Evolutionary conservation across 2,888 invertebrate species (phyloP), one percentile per base, ranked within the genome.

Genomic region (Dorcus parallelipipedus): DNA sequence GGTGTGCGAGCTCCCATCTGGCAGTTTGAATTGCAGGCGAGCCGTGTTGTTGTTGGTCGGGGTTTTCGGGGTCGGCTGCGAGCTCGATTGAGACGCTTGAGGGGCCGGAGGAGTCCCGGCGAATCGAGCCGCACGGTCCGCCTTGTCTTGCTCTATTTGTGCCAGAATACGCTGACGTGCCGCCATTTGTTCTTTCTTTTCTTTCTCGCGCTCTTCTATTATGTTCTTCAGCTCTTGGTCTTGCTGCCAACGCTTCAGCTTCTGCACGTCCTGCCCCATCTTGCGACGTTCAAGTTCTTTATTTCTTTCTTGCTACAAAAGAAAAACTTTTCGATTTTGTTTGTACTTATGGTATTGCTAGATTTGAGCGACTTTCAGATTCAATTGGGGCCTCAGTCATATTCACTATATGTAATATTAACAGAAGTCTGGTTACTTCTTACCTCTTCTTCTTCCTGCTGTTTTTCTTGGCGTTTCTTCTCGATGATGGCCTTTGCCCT

Each of bases 111-210:
- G 47, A 9, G 58, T 41, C 6, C 43, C 67, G 26, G 60, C 78
- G 64, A 78, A 79, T 63, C 74, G 79, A 17, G 83, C 78, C 38
- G 83, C 82, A 9, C 89, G 75, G 71, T 90, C 90, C 0, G 86
- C 86, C 70, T 91, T 86, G 77, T 95, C 95, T 72, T 89, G 89
- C 1, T 90, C 93, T 60, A 95, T 95, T 76, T 95, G 92, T 54
- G 89, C 88, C 59, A 88, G 79, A 14, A 95, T 88, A 52, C 89
- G 84, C 64, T 95, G 90, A 8, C 90, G 81, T 0, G 90, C 91
- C 8, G 85, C 81, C 64, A 86, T 83, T 67, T 91, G 90, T 64
- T 89, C 91, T 64, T 86, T 80, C 70, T 88, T 90, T 67, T 93
- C 93, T 56, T 86, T 87, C 68, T 86, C 85, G 47, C 90, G 81